Conservation (phyloP, 2,797 vertebrate genomes). For the Phrynocephalus vlangalii region DNA sequence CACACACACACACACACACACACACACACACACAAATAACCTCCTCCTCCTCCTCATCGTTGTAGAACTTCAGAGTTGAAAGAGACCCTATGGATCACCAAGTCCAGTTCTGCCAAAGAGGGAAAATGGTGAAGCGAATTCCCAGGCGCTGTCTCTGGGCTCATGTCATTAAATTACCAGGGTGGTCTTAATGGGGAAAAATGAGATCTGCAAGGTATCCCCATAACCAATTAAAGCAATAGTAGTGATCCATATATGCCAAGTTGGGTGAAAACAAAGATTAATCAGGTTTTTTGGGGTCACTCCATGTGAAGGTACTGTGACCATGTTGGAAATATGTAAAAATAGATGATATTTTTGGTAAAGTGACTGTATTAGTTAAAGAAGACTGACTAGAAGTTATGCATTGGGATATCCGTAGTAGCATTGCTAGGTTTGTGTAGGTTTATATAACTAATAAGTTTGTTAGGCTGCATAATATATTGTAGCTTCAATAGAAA, state of each 20-base stretch:
- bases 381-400: background rate
- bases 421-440: too few relatives aligned
- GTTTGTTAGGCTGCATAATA: too few relatives aligned
- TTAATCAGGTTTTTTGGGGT: background rate
- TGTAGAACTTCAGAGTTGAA: background rate
- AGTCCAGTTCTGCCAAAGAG: too few relatives aligned
- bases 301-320: background rate
- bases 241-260: background rate
- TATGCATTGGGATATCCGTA: too few relatives aligned
- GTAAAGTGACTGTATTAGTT: background rate
- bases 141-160: background rate
- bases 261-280: background rate
- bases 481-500: too few relatives aligned
- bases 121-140: too few relatives aligned
- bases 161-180: background rate
- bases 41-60: background rate
- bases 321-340: background rate
- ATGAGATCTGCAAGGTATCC: background rate
- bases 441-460: too few relatives aligned
- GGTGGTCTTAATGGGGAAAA: background rate
- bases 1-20: too few relatives aligned
- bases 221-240: background rate
- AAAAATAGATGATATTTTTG: background rate
- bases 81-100: too few relatives aligned
- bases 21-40: too few relatives aligned